Base-by-base conservation (phyloP, 2,797 vertebrate species). In the Mus spretus region DNA sequence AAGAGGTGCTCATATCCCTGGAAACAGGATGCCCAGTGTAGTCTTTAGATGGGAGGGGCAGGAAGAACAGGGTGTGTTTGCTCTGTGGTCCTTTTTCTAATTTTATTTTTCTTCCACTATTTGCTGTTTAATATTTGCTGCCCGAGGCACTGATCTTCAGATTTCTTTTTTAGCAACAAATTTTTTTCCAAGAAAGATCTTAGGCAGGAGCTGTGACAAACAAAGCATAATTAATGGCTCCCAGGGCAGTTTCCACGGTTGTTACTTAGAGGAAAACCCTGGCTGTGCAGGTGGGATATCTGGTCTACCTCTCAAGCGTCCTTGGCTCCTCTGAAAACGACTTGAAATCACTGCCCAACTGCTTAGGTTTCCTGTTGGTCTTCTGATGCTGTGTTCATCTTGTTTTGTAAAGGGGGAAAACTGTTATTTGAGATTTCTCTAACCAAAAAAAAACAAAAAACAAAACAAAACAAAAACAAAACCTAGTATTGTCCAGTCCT, bases 51-150 rank as follows among this genome's bases (percentile, higher is more conserved):
- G 61, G 2, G 10, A 28, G 22, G 31, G 40, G 53, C 13, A 24
- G 55, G 20, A 70, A 74, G 34, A 91, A 61, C 0, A 20, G 22
- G 74, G 61, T 59, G 8, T 65, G 50, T 93, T 81, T 88, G 67
- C 47, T 82, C 24, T 78, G 28, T 65, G 13, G 28, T 31, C 0
- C 19, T 37, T 55, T n/a, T 59, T 44, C 75, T 75, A 2, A 47
- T 82, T 96, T 75, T 14, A 40, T 89, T 96, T 75, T 93, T 77
- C 91, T 81, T 72, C 63, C 65, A 77, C 80, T 26, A 78, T 50
- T 94, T 90, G 61, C 90, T 85, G n/a, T 37, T 37, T 89, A 91
- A 70, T 84, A 57, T 97, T 93, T 93, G 94, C 90, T 57, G 75
- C 57, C 94, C 84, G 50, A 90, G 90, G 90, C 75, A 80, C 26